A percentile compares a stretch with the other conserved stretches of the same genome.
These are phyloP conservation scores for Drosophila setifemur DNA, from an alignment of 1,140 invertebrate genomes.

Conservation along the genomic window DNA sequence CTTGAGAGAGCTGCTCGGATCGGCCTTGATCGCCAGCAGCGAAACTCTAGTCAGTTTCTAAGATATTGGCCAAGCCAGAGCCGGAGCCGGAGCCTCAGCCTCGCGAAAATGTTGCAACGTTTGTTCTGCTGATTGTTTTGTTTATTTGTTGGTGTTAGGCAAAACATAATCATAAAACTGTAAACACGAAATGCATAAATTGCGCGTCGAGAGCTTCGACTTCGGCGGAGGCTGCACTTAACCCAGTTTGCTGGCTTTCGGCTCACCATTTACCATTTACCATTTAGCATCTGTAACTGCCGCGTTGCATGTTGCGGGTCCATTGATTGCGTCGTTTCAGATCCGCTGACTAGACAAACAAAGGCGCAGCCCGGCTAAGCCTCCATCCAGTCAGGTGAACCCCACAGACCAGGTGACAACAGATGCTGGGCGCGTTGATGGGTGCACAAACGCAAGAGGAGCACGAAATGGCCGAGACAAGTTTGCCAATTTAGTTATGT, in stretches of 20 bases:
- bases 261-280: constrained; percentile 23
- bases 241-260: constrained; percentile 48
- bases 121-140: constrained; percentile 75
- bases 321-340: constrained; percentile 48
- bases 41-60: constrained; percentile 9
- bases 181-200: constrained; percentile 76
- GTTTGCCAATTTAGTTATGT: neutral
- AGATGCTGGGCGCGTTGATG: constrained; percentile 40
- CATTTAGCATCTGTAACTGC: constrained; percentile 31
- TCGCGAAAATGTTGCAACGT: constrained; percentile 67
- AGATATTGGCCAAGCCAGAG: neutral
- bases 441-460: constrained; percentile 10
- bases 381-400: constrained; percentile 19
- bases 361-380: constrained; percentile 2
- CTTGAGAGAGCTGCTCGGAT: constrained; percentile 21
- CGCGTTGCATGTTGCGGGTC: constrained; percentile 49
- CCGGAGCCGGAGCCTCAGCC: neutral
- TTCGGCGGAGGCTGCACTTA: constrained; percentile 48
- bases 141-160: constrained; percentile 59
- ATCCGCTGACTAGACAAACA: constrained; percentile 53
- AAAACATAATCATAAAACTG: constrained; percentile 73
- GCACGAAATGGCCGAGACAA: constrained; percentile 8
- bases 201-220: constrained; percentile 41
- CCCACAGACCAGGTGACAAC: constrained; percentile 21
- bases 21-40: constrained; percentile 60